Base-by-base conservation (phyloP, 2,888 invertebrate species). In the Cerceris rybyensis region DNA sequence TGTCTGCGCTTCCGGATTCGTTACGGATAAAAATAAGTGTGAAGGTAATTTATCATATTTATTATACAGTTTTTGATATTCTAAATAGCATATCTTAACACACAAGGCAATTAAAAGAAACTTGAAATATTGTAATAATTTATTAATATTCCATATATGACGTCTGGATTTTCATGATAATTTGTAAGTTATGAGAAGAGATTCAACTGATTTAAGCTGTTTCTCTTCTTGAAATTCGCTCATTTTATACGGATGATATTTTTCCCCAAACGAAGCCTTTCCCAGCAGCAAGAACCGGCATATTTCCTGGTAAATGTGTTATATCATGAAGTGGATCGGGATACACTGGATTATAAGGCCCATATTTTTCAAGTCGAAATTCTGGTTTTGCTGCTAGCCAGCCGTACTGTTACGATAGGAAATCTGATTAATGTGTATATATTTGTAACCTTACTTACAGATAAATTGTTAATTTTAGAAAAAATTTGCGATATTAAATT, bases 1-100 rank as follows among this genome's bases (percentile, higher is more conserved):
- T 88, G 91, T 93, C 16, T 96, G 96, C 86, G 94, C 95, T 87
- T 91, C 92, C 13, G 96, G 96, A n/a, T 96, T 94, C 87, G 92
- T 92, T 16, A 92, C 93, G 1, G 91, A 92, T 14, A 92, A 93
- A 14, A 92, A 92, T 39, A 92, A 93, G 78, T 95, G 95, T 89
- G 94, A 94, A 93, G 94, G 95, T 95, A 91, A 81, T 59, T 50
- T 9, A 13, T 49, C 52, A 17, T 1, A 16, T 46, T 9, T 13
- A 17, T 8, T 14, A n/a, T 17, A 28, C 5, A 13, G 46, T 61
- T 46, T 9, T 57, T 16, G 1, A 11, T 11, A n/a, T 14, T 17
- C 28, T 28, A 28, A 28, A 4, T 28, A 28, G 28, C 28, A 4
- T 28, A 28, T 28, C 28, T 28, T 28, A 28, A 28, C 4, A 28